Conservation (phyloP, 2,888 invertebrate species). For the Drosophila quinaria region DNA sequence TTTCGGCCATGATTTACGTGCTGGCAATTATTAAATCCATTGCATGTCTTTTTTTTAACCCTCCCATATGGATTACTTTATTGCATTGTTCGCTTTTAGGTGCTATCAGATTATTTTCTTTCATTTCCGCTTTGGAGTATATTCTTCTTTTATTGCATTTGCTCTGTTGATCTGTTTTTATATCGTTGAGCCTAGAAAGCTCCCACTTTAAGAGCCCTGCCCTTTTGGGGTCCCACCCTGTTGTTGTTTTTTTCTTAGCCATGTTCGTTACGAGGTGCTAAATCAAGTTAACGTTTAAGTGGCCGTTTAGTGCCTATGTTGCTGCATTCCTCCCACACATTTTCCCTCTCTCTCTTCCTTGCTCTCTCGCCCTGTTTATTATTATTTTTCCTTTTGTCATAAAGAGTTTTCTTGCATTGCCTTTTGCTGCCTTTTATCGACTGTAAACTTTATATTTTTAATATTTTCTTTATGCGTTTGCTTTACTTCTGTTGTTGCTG, state of each 20-base stretch:
- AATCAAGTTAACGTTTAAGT: constrained; percentile 81
- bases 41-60: constrained; percentile 20
- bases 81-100: constrained; percentile 39
- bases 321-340: constrained; percentile 24
- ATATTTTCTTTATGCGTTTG: constrained; percentile 69
- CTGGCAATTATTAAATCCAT: constrained; percentile 64
- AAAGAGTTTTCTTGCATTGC: constrained; percentile 74
- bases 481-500: constrained; percentile 16
- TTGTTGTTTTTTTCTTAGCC: constrained; percentile 30
- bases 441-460: constrained; percentile 66
- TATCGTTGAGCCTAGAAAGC: constrained; percentile 46
- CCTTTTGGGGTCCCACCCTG: constrained; percentile 20
- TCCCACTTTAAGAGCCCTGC: constrained; percentile 32
- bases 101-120: constrained; percentile 42
- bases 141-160: constrained; percentile 51
- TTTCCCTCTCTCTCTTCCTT: neutral
- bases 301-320: constrained; percentile 76
- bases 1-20: constrained; percentile 11
- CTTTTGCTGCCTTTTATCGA: constrained; percentile 71
- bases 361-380: constrained; percentile 54
- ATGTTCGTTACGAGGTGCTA: constrained; percentile 75
- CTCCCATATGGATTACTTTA: constrained; percentile 57
- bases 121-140: constrained; percentile 31
- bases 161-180: constrained; percentile 66
- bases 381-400: constrained; percentile 73